Base-by-base conservation (phyloP, 2,113 vertebrate genomes). In the Columbina picui region DNA sequence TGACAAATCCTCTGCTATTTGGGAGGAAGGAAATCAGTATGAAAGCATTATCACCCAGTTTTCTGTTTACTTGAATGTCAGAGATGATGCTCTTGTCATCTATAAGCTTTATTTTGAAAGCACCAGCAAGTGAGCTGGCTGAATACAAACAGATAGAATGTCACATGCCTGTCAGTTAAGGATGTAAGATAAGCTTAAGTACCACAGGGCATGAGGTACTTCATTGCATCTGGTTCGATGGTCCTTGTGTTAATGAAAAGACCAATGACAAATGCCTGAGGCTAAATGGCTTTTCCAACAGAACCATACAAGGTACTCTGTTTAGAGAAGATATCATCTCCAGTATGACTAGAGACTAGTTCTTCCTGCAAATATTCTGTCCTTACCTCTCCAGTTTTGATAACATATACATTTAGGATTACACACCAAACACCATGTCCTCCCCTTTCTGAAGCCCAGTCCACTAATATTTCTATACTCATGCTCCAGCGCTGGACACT, bases 231-330 rank as follows among this genome's bases (percentile, higher is more conserved):
- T 10, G 6, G 9, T 76, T 59, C 23, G 59, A n/a, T 63, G 3
- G 2, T 21, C 14, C 38, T 6, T 14, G 7, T 70, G 15, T 19
- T 50, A 70, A 32, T 49, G 27, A 7, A 49, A 74, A 93, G 17
- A 41, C 3, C 19, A 56, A 20, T 74, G 56, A 74, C n/a, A 69
- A 61, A 55, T 2, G 1, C 27, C 25, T 49, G 36, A 78, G 10
- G 5, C 4, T 59, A 57, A 69, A 41, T 7, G 75, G 5, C 10
- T 32, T 78, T 84, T 67, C 47, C 10, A 63, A 56, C 10, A 78
- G 39, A 87, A 5, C 32, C 4, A 2, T 19, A 2, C 1, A 0
- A 6, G n/a, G 29, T 11, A 64, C 8, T 61, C 8, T 22, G 17
- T 61, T 74, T 78, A 69, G 41, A 74, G 17, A 63, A 39, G 23